Evolutionary conservation across 92 coral and sea anemone genomes (phyloP).

Genomic region (Palythoa grandiflora): DNA sequence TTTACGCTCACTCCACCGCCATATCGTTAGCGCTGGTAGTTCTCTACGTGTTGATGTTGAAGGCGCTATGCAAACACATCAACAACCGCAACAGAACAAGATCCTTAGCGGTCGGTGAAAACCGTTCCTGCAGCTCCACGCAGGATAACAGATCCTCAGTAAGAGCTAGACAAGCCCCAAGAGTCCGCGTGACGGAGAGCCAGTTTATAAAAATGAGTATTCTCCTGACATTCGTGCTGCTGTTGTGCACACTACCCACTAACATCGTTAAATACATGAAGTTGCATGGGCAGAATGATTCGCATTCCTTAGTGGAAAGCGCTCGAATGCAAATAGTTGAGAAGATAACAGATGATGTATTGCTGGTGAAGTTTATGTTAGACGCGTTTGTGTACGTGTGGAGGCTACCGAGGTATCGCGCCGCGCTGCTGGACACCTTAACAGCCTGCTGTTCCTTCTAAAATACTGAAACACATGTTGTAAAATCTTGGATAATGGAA

Average conservation of each 20-base stretch:
- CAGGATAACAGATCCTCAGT: background rate
- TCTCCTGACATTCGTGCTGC: slow-evolving; percentile 11
- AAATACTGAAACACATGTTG: background rate
- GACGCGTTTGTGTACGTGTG: slow-evolving; percentile 46
- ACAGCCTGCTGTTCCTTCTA: background rate
- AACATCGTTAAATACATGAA: slow-evolving; percentile 21
- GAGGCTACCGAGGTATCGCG: slow-evolving; percentile 44
- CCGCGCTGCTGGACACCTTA: slow-evolving; percentile 27
- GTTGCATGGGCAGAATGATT: background rate
- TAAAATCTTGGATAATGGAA: no score
- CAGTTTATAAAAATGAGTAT: slow-evolving; percentile 19
- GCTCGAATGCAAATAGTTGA: slow-evolving; percentile 8
- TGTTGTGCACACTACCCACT: slow-evolving; percentile 25
- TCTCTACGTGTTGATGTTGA: slow-evolving; percentile 4
- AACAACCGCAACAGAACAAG: slow-evolving; percentile 1
- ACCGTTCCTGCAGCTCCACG: background rate
- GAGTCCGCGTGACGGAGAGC: slow-evolving; percentile 14
- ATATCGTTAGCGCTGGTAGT: slow-evolving; percentile 15
- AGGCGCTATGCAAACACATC: slow-evolving; percentile 33
- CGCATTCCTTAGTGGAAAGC: background rate
- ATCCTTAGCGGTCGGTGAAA: background rate
- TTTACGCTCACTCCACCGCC: slow-evolving; percentile 17
- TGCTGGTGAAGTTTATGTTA: slow-evolving; percentile 28
- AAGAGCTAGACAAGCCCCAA: background rate
- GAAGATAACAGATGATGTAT: slow-evolving; percentile 20